Evolutionary conservation across 2,888 invertebrate species (phyloP).

Genomic region (Lutraria lutraria): DNA sequence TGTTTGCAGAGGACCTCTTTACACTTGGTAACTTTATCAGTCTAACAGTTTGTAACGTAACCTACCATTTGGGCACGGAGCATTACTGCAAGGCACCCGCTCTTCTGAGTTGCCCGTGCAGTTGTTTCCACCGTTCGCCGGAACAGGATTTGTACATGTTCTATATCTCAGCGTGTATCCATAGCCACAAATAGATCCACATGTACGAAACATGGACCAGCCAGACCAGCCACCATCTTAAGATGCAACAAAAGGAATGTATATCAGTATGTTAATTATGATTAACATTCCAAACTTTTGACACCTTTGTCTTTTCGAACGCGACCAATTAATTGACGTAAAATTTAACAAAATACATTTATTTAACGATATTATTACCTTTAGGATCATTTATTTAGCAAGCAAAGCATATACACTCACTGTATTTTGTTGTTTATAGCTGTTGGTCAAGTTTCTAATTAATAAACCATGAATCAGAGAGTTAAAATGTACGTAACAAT

Average conservation of each 20-base stretch:
- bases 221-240: conserved; percentile 23
- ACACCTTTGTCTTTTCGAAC: not conserved
- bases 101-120: conserved; percentile 17
- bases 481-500: not conserved
- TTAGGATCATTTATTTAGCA: too few relatives aligned
- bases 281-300: not conserved
- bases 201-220: not conserved
- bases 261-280: not conserved
- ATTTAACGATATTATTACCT: too few relatives aligned
- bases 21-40: too few relatives aligned
- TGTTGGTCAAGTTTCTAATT: too few relatives aligned
- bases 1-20: too few relatives aligned
- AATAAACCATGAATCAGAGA: too few relatives aligned
- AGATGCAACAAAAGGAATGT: not conserved
- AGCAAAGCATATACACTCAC: too few relatives aligned
- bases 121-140: conserved; percentile 14
- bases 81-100: not conserved
- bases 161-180: conserved; percentile 1
- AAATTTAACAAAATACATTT: not conserved
- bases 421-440: too few relatives aligned
- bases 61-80: not conserved
- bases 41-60: not conserved
- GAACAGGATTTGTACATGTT: conserved; percentile 32
- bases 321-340: not conserved
- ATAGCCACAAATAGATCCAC: conserved; percentile 28